phyloP scores from a whole-genome alignment of 2,888 invertebrate genomes.

The Phlogophora meticulosa region DNA sequence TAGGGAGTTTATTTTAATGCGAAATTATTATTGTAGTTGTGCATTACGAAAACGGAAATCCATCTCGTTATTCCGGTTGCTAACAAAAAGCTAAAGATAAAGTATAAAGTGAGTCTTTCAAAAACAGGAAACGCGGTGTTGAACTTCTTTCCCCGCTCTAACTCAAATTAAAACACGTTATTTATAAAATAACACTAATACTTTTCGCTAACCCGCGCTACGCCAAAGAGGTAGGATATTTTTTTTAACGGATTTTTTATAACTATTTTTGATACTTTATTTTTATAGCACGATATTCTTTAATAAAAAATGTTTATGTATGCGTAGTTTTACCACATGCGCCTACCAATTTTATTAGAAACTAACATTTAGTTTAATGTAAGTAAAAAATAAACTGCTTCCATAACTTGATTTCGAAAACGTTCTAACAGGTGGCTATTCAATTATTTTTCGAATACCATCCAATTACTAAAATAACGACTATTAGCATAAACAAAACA shows the following conservation, averaged over 20 bases:
- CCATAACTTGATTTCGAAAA: constrained; percentile 47
- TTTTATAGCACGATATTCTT: constrained; percentile 48
- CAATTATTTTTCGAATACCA: constrained; percentile 28
- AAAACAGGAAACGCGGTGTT: constrained; percentile 78
- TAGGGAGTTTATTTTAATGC: constrained; percentile 79
- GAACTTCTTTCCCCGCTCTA: constrained; percentile 71
- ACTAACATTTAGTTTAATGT: constrained; percentile 29
- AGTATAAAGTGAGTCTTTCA: constrained; percentile 66
- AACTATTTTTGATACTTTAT: constrained; percentile 43
- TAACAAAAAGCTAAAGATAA: constrained; percentile 69
- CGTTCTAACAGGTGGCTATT: constrained; percentile 40
- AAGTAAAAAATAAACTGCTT: constrained; percentile 34
- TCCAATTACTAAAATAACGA: neutral
- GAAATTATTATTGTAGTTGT: constrained; percentile 72
- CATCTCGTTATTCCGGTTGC: constrained; percentile 78
- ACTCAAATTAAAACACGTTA: constrained; percentile 62
- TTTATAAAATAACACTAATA: constrained; percentile 56
- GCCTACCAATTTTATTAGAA: constrained; percentile 45
- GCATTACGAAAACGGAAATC: constrained; percentile 77
- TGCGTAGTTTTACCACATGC: constrained; percentile 7
- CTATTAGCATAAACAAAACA: constrained; percentile 1
- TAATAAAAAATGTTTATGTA: constrained; percentile 8
- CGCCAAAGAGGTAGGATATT: constrained; percentile 12
- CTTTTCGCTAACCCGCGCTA: constrained; percentile 51
- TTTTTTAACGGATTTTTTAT: constrained; percentile 54